These are phyloP conservation scores for Spodoptera litura DNA, from an alignment of 1,140 invertebrate species.

Conservation along the genomic window DNA sequence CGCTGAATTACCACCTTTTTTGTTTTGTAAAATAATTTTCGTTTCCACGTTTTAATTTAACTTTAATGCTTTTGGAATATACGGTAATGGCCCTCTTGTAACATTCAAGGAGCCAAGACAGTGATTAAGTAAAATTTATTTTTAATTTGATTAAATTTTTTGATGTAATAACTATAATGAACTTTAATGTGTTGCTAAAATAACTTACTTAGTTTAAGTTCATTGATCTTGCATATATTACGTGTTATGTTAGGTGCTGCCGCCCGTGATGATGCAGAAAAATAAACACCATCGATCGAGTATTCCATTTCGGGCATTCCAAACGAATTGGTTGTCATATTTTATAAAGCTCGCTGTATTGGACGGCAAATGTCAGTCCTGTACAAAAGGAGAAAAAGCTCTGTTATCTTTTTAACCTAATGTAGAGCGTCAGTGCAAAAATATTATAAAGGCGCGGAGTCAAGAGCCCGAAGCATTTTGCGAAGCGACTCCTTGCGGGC, in stretches of 20 bases:
- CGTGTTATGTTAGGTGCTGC: constrained; percentile 52
- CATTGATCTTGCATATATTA: constrained; percentile 60
- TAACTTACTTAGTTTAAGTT: constrained; percentile 42
- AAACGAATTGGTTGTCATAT: constrained; percentile 69
- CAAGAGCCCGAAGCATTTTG: constrained; percentile 78
- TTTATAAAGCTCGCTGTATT: constrained; percentile 65
- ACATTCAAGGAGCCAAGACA: neutral
- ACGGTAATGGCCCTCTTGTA: neutral
- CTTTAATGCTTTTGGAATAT: neutral
- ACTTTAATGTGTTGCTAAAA: neutral
- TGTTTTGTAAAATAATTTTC: neutral
- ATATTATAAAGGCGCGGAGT: constrained; percentile 82
- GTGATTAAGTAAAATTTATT: neutral
- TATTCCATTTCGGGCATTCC: constrained; percentile 55
- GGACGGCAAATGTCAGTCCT: constrained; percentile 68
- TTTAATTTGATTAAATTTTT: neutral
- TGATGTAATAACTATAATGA: too few species aligned
- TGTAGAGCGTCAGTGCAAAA: constrained; percentile 80
- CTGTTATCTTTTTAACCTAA: constrained; percentile 81
- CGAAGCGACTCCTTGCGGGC: constrained; percentile 76
- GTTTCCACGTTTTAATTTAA: neutral
- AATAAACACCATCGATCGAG: constrained; percentile 66
- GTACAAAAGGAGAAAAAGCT: constrained; percentile 82
- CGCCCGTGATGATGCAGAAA: constrained; percentile 60
- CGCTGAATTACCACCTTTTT: too few species aligned